Evolutionary conservation across 2,888 invertebrate species (phyloP).

Genomic region (Caenorhabditis sinica): DNA sequence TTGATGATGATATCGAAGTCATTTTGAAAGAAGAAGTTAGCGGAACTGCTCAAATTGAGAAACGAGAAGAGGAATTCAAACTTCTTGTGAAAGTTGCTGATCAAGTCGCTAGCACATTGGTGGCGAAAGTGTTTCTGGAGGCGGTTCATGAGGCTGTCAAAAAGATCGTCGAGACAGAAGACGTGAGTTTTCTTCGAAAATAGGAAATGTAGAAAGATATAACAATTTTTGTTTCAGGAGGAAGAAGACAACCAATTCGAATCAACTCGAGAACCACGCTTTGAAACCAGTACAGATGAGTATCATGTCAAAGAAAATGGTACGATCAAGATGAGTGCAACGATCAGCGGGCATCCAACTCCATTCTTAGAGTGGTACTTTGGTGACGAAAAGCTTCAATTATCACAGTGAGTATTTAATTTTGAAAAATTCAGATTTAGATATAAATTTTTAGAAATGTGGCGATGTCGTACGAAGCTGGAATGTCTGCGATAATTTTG

Average conservation of each 20-base stretch:
- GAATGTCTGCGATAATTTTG: conserved; percentile 69
- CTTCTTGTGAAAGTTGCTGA: conserved; percentile 83
- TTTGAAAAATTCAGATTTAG: not conserved
- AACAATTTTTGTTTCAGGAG: conserved; percentile 53
- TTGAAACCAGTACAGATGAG: conserved; percentile 73
- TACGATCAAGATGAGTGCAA: conserved; percentile 71
- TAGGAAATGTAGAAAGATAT: not conserved
- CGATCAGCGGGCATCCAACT: conserved; percentile 71
- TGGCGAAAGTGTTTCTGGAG: conserved; percentile 81
- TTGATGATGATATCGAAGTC: conserved; percentile 67
- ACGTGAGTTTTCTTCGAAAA: conserved; percentile 45
- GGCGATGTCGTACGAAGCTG: conserved; percentile 73
- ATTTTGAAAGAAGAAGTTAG: conserved; percentile 60
- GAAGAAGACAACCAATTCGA: conserved; percentile 64
- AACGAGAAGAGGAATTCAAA: conserved; percentile 77
- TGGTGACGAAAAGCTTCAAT: conserved; percentile 67
- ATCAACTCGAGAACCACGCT: conserved; percentile 62
- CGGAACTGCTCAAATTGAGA: conserved; percentile 71
- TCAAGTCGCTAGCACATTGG: conserved; percentile 79
- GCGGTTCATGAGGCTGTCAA: conserved; percentile 80
- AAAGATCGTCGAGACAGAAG: conserved; percentile 68
- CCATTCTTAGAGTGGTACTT: conserved; percentile 76
- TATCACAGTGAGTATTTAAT: conserved; percentile 64
- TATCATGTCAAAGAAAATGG: conserved; percentile 74
- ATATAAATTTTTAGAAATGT: conserved; percentile 63